Evolutionary conservation across 2,888 invertebrate species (phyloP).

Genomic region (Sinohyriopsis cumingii): DNA sequence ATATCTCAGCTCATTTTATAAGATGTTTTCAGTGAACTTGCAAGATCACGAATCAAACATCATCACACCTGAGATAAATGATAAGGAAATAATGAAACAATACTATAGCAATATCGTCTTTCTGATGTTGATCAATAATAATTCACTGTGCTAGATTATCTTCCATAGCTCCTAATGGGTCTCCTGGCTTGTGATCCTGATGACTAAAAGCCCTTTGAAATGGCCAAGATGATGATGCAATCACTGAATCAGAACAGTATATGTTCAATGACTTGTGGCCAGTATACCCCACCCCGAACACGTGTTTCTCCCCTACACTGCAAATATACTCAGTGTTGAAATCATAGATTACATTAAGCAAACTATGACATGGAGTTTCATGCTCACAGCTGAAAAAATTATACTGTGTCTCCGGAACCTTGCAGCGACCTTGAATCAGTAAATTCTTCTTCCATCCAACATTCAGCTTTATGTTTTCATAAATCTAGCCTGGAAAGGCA

Average conservation of each 20-base stretch:
- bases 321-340: slow-evolving; percentile 3
- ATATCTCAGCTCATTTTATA: too few relatives aligned
- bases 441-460: slow-evolving; percentile 28
- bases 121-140: neutral
- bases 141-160: neutral
- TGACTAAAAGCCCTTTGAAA: too few relatives aligned
- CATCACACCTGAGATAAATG: neutral
- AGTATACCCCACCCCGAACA: neutral
- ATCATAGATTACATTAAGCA: slow-evolving; percentile 21
- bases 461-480: slow-evolving; percentile 8
- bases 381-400: slow-evolving; percentile 15
- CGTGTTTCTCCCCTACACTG: neutral
- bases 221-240: too few relatives aligned
- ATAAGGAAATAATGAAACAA: too few relatives aligned
- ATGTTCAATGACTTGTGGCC: neutral
- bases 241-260: neutral
- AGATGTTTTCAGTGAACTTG: too few relatives aligned
- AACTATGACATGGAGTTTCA: slow-evolving; percentile 24
- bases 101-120: too few relatives aligned
- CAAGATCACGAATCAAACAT: neutral
- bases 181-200: too few relatives aligned
- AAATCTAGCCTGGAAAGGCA: slow-evolving; percentile 22
- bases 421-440: slow-evolving; percentile 29
- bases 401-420: slow-evolving; percentile 28
- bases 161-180: neutral